These are phyloP conservation scores for Dendropsophus ebraccatus DNA, from an alignment of 2,113 vertebrate genomes.

Conservation along the genomic window DNA sequence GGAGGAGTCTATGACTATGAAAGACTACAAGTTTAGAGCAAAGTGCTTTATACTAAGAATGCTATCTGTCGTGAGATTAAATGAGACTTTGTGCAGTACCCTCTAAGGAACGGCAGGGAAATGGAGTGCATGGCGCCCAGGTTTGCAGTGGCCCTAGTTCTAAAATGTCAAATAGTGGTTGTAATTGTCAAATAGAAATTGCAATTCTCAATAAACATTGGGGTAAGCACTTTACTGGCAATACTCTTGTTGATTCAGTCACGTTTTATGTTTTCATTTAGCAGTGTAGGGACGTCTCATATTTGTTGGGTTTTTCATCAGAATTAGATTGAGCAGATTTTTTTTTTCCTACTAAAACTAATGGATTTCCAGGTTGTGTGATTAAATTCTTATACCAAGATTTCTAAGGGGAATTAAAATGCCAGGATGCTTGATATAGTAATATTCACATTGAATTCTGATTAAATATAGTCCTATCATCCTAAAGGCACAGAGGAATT, in stretches of 20 bases:
- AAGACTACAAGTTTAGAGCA: not conserved
- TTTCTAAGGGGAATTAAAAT: constrained; percentile 41
- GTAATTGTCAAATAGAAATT: not conserved
- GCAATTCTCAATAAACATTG: constrained; percentile 7
- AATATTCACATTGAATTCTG: constrained; percentile 34
- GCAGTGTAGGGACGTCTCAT: constrained; percentile 1
- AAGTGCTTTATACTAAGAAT: not conserved
- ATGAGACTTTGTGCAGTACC: not conserved
- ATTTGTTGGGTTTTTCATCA: constrained; percentile 24
- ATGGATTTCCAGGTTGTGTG: constrained; percentile 39
- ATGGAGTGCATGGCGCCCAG: not conserved
- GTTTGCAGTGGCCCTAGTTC: not conserved
- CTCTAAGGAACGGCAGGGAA: not conserved
- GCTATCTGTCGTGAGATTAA: not conserved
- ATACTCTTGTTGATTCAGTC: not conserved
- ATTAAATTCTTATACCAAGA: constrained; percentile 38
- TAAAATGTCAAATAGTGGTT: not conserved
- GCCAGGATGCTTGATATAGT: constrained; percentile 31
- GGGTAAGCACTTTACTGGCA: not conserved
- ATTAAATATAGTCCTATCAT: constrained; percentile 28
- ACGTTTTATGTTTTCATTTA: constrained; percentile 24
- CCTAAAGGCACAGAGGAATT: constrained; percentile 15
- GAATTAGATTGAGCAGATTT: constrained; percentile 12
- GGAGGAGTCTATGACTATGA: not conserved
- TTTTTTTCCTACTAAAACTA: constrained; percentile 28